These are phyloP conservation scores for Leucania comma DNA, from an alignment of 2,888 invertebrate genomes.

Conservation along the genomic window DNA sequence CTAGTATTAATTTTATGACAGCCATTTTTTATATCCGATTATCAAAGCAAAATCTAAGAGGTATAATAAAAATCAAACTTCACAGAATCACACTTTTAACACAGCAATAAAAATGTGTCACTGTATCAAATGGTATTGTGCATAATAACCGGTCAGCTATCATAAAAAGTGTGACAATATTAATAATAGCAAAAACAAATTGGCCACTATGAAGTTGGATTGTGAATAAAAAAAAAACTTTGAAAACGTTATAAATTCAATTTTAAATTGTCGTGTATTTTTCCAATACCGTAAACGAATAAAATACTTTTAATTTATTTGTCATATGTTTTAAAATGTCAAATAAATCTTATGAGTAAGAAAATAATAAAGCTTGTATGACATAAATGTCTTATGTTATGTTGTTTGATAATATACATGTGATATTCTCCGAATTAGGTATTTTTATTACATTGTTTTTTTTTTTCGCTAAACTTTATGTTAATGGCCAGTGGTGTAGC, in stretches of 20 bases:
- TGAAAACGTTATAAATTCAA: conserved; percentile 62
- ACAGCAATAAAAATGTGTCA: conserved; percentile 74
- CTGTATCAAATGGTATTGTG: conserved; percentile 43
- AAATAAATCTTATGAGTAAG: conserved; percentile 50
- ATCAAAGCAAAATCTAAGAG: conserved; percentile 7
- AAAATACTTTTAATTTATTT: conserved; percentile 54
- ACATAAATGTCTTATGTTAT: conserved; percentile 22
- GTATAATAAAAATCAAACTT: conserved; percentile 15
- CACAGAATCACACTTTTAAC: conserved; percentile 70
- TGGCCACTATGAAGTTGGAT: conserved; percentile 32
- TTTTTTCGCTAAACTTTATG: conserved; percentile 4
- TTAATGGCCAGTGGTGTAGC: background rate
- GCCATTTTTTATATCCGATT: conserved; percentile 16
- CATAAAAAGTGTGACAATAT: conserved; percentile 31
- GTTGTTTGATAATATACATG: conserved; percentile 5
- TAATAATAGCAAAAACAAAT: conserved; percentile 54
- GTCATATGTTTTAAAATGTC: conserved; percentile 56
- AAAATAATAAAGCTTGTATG: conserved; percentile 42
- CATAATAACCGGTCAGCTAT: conserved; percentile 7
- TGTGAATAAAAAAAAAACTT: conserved; percentile 53
- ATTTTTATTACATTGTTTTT: conserved; percentile 44
- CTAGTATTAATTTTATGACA: conserved; percentile 21
- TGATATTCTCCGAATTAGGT: conserved; percentile 36
- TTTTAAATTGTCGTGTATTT: conserved; percentile 64
- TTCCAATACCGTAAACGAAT: conserved; percentile 59